These are phyloP conservation scores for Chlorodrepanis virens DNA, from an alignment of 2,113 vertebrate species.

Conservation along the genomic window DNA sequence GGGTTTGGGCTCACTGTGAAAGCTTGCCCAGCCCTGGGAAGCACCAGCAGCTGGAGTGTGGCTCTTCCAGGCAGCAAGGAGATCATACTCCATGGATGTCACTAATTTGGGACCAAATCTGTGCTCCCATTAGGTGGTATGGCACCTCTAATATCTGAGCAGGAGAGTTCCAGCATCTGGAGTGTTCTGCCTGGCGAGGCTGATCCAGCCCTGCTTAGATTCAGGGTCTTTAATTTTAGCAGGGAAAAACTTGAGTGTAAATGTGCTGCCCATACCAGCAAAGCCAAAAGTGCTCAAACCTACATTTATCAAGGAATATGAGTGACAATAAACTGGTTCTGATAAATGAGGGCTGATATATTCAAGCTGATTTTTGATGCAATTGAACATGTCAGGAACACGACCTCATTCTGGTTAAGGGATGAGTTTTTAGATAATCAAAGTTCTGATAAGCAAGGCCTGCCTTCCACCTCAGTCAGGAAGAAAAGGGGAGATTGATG, in stretches of 20 bases:
- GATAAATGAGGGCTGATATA: background rate
- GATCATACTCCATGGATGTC: rapidly evolving
- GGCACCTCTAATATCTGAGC: background rate
- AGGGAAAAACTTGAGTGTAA: background rate
- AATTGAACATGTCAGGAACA: background rate
- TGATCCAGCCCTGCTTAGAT: background rate
- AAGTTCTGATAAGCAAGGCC: background rate
- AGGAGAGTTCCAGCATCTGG: background rate
- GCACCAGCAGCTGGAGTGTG: background rate
- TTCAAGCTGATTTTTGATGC: background rate
- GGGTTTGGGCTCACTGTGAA: background rate
- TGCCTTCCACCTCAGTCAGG: background rate
- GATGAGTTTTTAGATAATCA: background rate
- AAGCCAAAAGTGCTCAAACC: background rate
- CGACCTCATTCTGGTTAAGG: background rate
- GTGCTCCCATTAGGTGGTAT: background rate
- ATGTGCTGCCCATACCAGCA: background rate
- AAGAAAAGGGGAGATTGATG: background rate
- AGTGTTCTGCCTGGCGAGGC: background rate
- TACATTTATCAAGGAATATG: background rate
- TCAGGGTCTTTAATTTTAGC: background rate
- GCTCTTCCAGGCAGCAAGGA: background rate
- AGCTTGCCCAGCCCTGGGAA: background rate
- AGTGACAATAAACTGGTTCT: background rate
- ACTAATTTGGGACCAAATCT: rapidly evolving